Base-by-base conservation (phyloP, 2,888 invertebrate genomes). In the Aphidoletes aphidimyza region DNA sequence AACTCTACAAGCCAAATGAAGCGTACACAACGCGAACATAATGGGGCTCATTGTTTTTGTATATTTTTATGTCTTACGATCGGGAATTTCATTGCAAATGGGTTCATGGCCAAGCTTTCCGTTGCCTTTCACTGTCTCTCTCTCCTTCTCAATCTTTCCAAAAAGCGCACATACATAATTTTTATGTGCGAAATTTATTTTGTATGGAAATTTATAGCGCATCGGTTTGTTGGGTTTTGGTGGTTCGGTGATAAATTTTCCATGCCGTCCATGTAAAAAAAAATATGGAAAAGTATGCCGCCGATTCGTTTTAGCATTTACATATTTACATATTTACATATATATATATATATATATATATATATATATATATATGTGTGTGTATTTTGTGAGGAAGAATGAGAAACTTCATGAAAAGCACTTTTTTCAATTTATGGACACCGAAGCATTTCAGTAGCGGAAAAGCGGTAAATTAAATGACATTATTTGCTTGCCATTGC, bases 381-480 rank as follows among this genome's bases (percentile, higher is more conserved):
- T n/a, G n/a, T n/a, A n/a, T n/a, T n/a, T n/a, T n/a, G n/a, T n/a
- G n/a, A n/a, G n/a, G n/a, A n/a, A n/a, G n/a, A n/a, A 54, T 54
- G 22, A 54, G n/a, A 54, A 22, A 39, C 39, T 39, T 39, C 11
- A 54, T 54, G 22, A 54, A 22, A 54, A 14, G 54, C 22, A 54
- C 54, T 22, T 11, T 39, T 39, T 54, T 8, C n/a, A 54, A 54
- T 54, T 54, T 54, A 54, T 54, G 54, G 22, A 54, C 54, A 54
- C 22, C 54, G 54, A 1, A 30, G 69, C 34, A 34, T 69, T 14
- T 30, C 34, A 8, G 30, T 30, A 69, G 69, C 69, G 69, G 69
- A 69, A 69, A 69, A 69, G 69, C 69, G 11, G 69, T 69, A 69
- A 69, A 69, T 69, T 69, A 69, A 69, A 69, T 69, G 69, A 30